phyloP scores from a whole-genome alignment of 2,113 vertebrate species.

The Arothron firmamentum region DNA sequence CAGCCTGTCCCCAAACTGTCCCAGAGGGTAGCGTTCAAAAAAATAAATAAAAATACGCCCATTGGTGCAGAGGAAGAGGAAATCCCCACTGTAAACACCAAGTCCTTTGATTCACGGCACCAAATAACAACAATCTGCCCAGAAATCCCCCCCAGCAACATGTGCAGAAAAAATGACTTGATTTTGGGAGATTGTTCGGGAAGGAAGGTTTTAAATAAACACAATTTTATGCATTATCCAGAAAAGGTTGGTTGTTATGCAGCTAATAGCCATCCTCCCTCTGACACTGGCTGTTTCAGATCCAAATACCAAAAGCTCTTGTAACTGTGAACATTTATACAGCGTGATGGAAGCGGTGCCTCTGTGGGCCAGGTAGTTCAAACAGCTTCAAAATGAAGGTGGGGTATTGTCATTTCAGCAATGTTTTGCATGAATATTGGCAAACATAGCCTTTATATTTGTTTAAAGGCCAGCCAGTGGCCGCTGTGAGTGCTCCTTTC shows the following conservation, averaged over 20 bases:
- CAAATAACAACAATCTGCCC: slow-evolving; percentile 26
- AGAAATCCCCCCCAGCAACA: slow-evolving; percentile 6
- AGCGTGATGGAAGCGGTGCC: slow-evolving; percentile 1
- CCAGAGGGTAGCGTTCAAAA: slow-evolving; percentile 41
- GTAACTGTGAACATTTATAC: too few species aligned
- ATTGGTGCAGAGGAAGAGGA: slow-evolving; percentile 59
- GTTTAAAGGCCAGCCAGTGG: slow-evolving; percentile 27
- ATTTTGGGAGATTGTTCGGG: background rate
- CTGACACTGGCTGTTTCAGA: background rate
- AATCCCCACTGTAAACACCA: slow-evolving; percentile 62
- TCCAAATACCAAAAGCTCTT: background rate
- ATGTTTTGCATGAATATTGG: slow-evolving; percentile 20
- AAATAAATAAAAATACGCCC: slow-evolving; percentile 48
- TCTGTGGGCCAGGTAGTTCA: slow-evolving; percentile 3
- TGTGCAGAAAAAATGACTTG: background rate
- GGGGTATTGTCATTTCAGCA: slow-evolving; percentile 4
- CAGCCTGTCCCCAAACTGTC: slow-evolving; percentile 37
- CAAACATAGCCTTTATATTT: slow-evolving; percentile 29
- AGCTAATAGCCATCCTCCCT: too few species aligned
- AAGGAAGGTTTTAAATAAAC: too few species aligned
- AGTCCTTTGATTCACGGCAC: slow-evolving; percentile 46
- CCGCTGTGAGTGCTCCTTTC: slow-evolving; percentile 30
- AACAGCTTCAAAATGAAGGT: slow-evolving; percentile 3
- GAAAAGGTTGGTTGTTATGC: too few species aligned
- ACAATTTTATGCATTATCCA: too few species aligned